A percentile compares a stretch with the other conserved stretches of the same genome.
Conservation (phyloP, 2,113 vertebrate species). For the Ivindomyrus marchei region DNA sequence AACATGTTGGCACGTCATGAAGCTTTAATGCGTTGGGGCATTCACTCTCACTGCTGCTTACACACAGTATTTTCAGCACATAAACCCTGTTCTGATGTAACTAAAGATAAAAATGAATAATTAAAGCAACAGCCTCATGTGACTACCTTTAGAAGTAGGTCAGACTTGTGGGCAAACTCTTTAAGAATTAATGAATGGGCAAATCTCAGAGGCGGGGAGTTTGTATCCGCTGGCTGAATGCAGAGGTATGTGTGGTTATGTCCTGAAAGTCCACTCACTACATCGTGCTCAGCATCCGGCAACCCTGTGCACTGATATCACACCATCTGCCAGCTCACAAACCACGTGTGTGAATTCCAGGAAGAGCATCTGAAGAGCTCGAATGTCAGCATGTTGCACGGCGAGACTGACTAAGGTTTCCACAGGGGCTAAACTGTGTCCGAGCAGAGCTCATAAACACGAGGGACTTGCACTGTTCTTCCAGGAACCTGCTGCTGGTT, state of each 20-base stretch:
- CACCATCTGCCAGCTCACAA: background rate
- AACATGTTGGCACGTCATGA: background rate
- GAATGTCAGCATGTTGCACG: background rate
- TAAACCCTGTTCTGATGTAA: slow-evolving; percentile 16
- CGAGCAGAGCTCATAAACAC: background rate
- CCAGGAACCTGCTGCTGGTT: background rate
- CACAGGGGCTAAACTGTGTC: background rate
- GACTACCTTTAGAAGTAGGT: slow-evolving; percentile 31
- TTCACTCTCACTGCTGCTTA: background rate
- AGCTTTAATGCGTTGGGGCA: background rate
- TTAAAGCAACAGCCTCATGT: background rate
- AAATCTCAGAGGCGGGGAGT: background rate
- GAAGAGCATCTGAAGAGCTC: background rate
- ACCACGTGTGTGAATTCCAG: background rate
- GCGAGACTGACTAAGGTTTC: background rate
- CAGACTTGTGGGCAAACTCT: slow-evolving; percentile 24
- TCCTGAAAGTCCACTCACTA: background rate
- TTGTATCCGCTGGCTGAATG: background rate
- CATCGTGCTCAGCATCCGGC: background rate
- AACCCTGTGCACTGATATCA: background rate
- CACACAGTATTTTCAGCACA: background rate
- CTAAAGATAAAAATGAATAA: slow-evolving; percentile 23
- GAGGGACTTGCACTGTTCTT: background rate
- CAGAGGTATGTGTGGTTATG: background rate
- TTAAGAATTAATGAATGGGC: slow-evolving; percentile 33